Percentiles rank a stretch among this genome's conserved stretches.
Conservation (phyloP, 30 jellyfish, hydroid and myxozoan genomes). For the Aurelia coerulea region DNA sequence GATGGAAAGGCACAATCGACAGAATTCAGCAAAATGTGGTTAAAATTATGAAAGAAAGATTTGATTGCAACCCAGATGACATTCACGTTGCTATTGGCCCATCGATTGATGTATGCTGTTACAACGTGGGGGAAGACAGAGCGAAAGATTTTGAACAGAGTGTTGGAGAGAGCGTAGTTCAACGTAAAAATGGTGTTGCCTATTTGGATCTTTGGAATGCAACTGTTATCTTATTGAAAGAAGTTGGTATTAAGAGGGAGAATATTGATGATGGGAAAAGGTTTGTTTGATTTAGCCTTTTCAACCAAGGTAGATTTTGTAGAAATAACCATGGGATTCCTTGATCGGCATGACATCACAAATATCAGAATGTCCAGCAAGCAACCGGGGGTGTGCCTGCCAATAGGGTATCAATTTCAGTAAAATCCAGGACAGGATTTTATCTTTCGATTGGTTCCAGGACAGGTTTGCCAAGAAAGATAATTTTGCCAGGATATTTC, state of each 20-base stretch:
- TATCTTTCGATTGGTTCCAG: too few species aligned
- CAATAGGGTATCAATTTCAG: too few species aligned
- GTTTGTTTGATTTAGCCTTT: conserved; percentile 4
- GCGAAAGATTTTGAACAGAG: conserved; percentile 32
- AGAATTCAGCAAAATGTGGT: conserved; percentile 62
- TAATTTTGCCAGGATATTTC: too few species aligned
- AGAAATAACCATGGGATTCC: too few species aligned
- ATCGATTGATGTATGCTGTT: conserved; percentile 66
- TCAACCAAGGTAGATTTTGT: not conserved
- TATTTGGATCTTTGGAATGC: conserved; percentile 65
- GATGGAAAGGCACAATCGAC: conserved; percentile 81
- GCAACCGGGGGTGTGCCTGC: too few species aligned
- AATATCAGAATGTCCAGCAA: too few species aligned
- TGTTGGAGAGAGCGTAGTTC: conserved; percentile 26
- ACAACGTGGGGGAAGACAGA: conserved; percentile 36
- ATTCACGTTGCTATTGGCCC: conserved; percentile 71
- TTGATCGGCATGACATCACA: too few species aligned
- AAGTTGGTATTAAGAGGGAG: conserved; percentile 53
- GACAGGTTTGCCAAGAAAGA: too few species aligned
- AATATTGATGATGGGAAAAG: conserved; percentile 72
- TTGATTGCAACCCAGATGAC: conserved; percentile 32
- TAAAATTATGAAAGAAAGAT: conserved; percentile 45
- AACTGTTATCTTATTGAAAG: conserved; percentile 33
- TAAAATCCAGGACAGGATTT: too few species aligned
- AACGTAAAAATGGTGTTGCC: conserved; percentile 18